Base-by-base conservation (phyloP, 2,888 invertebrate species). In the Calliopum simillimum region DNA sequence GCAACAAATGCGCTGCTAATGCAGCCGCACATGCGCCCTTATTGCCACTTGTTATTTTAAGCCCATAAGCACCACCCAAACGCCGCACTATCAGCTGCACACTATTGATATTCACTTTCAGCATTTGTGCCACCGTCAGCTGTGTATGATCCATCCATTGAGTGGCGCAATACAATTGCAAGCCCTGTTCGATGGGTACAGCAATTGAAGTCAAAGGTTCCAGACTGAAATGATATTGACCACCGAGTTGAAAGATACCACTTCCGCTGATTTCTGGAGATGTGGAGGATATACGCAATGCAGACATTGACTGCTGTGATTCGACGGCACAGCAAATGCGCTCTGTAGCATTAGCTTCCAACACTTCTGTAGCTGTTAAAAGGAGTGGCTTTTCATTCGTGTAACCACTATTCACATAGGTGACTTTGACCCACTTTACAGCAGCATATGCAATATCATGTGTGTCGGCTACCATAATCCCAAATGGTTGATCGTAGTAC, bases 61-160 rank as follows among this genome's bases (percentile, higher is more conserved):
- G 88, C 0, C 96, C 96, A 82, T 92, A 96, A 0, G 86, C 93
- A 14, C 96, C 96, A 11, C 96, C 96, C 2, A 94, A 76, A 46
- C 95, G 89, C 13, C 90, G 88, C 0, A 94, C 92, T 21, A 86
- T 83, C 0, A 95, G 86, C 71, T 92, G 90, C 11, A 95, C 88
- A 47, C 93, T 88, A 78, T 91, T 90, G 44, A 88, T 85, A 4
- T 89, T 88, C 14, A 91, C 78, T 23, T 86, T 87, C 3, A 92
- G 86, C 63, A 88, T 86, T 46, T 86, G 78, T 0, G 91, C 88
- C 21, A 92, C 85, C 2, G 88, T 88, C 33, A 87, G 78, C 79
- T 91, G 91, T 0, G 86, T 85, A 16, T 88, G 80, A 77, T 91
- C 90, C 68, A 90, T 86, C 88, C 89, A 90, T 75, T 93, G 92